Evolutionary conservation across 2,797 vertebrate genomes (phyloP).

Genomic region (Chelidonichthys spinosus): DNA sequence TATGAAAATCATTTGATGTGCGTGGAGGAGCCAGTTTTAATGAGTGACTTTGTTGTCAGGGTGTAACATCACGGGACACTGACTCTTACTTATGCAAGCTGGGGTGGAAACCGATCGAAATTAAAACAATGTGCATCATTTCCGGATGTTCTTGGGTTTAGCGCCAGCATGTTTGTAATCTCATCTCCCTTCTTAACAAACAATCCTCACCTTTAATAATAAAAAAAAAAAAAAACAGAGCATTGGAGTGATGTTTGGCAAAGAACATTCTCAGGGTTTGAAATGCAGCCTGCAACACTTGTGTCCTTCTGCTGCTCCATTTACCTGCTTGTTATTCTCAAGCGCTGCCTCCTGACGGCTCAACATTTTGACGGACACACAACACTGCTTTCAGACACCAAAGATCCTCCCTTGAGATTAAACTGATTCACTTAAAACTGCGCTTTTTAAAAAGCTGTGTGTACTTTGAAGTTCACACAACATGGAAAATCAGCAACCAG

Average conservation of each 20-base stretch:
- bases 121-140: not conserved
- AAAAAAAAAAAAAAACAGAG: not conserved
- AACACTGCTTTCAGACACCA: slow-evolving; percentile 30
- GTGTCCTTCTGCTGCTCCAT: slow-evolving; percentile 1
- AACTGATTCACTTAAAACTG: not conserved
- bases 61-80: not conserved
- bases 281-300: slow-evolving; percentile 1
- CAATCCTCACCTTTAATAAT: not conserved
- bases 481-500: slow-evolving; percentile 1
- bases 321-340: not conserved
- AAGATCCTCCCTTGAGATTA: slow-evolving; percentile 14
- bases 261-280: slow-evolving; percentile 2
- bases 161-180: not conserved
- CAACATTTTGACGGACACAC: slow-evolving; percentile 18
- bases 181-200: not conserved
- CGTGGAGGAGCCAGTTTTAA: not conserved
- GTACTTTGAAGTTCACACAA: slow-evolving; percentile 21
- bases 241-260: not conserved
- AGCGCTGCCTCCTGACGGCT: not conserved
- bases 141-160: not conserved
- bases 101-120: not conserved
- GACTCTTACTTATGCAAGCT: not conserved
- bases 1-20: not conserved
- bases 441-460: not conserved
- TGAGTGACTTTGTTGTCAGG: not conserved